phyloP scores from a whole-genome alignment of 2,797 vertebrate species.

The Ceryle rudis region DNA sequence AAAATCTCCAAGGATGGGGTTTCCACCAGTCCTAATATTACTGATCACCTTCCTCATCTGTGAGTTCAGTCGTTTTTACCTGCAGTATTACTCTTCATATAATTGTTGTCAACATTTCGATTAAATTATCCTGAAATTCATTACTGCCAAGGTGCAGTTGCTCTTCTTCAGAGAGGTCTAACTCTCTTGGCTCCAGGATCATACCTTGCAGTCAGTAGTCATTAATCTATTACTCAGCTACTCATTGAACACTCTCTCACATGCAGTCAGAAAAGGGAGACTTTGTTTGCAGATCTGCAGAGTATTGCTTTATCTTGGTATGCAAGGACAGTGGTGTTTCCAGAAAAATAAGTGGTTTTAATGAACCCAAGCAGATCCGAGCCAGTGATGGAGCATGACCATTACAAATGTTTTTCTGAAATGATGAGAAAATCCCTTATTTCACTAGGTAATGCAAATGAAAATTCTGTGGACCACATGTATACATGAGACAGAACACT shows the following conservation, averaged over 20 bases:
- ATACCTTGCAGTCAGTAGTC: accelerated
- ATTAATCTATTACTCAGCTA: not conserved
- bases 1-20: too few relatives aligned
- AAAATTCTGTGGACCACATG: not conserved
- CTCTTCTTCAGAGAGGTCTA: not conserved
- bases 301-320: not conserved
- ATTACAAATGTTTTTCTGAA: not conserved
- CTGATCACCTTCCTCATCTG: not conserved
- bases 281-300: not conserved
- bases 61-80: not conserved
- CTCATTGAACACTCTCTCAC: not conserved
- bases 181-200: not conserved
- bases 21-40: not conserved
- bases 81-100: not conserved
- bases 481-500: not conserved
- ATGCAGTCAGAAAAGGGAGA: not conserved
- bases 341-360: not conserved
- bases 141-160: not conserved
- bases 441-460: not conserved
- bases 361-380: not conserved
- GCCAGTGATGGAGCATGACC: accelerated
- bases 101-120: not conserved
- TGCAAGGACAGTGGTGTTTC: not conserved
- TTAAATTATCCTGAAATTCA: not conserved
- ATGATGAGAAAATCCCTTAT: not conserved